Conservation (phyloP, 2,888 invertebrate genomes). For the Syrphus vitripennis region DNA sequence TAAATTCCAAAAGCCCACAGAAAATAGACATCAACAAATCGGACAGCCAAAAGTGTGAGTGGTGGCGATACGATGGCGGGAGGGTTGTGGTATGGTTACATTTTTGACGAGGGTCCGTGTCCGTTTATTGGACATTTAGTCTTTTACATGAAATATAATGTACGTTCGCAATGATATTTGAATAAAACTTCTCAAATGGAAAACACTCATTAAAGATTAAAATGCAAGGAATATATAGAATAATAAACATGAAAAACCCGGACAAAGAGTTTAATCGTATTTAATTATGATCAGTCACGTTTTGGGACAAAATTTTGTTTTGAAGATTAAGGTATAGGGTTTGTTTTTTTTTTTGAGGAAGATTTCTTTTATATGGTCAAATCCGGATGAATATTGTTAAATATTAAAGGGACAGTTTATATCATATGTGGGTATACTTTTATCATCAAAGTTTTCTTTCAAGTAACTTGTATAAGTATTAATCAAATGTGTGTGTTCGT, state of each 20-base stretch:
- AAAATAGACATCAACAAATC: background rate
- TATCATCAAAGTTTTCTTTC: too few relatives aligned
- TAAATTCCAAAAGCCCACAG: background rate
- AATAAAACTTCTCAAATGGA: conserved; percentile 34
- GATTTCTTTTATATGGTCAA: background rate
- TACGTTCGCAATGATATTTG: conserved; percentile 36
- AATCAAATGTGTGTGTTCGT: too few relatives aligned
- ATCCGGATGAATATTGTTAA: background rate
- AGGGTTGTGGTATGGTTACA: background rate
- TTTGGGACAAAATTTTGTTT: conserved; percentile 1
- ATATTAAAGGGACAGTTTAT: too few relatives aligned
- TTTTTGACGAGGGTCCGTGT: conserved; percentile 14
- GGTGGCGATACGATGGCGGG: background rate
- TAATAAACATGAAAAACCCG: background rate
- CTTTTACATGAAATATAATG: background rate
- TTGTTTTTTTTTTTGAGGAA: background rate
- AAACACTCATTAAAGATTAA: conserved; percentile 37
- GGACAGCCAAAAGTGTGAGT: background rate
- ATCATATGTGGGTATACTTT: too few relatives aligned
- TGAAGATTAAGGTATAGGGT: background rate
- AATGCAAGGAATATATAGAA: background rate
- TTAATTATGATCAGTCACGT: conserved; percentile 60
- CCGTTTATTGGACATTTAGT: background rate
- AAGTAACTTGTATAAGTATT: too few relatives aligned
- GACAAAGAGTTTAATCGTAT: conserved; percentile 44